Conservation (phyloP, 2,113 vertebrate genomes). For the Setophaga kirtlandii region DNA sequence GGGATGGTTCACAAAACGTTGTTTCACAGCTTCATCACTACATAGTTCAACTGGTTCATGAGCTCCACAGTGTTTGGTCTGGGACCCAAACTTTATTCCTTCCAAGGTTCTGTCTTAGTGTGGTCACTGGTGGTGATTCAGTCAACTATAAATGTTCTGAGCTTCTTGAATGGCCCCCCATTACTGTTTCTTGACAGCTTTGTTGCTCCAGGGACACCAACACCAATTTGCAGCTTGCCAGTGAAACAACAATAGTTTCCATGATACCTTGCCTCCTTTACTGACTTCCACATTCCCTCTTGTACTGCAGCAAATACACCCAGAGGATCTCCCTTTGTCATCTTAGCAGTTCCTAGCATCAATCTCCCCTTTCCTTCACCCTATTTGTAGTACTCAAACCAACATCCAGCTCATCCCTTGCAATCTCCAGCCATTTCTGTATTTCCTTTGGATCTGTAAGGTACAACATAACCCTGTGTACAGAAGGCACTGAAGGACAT, state of each 20-base stretch:
- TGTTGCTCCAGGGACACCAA: background rate
- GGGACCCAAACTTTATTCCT: background rate
- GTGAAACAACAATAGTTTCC: background rate
- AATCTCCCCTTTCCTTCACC: background rate
- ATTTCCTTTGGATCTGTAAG: background rate
- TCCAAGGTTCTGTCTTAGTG: background rate
- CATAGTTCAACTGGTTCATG: background rate
- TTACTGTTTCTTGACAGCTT: background rate
- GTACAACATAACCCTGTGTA: background rate
- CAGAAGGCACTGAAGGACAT: constrained; percentile 27
- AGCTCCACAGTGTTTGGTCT: background rate
- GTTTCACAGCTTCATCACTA: background rate
- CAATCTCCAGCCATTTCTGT: background rate
- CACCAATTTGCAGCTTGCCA: background rate
- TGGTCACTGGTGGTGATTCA: background rate
- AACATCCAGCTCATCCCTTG: background rate
- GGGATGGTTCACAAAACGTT: background rate
- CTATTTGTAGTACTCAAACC: background rate
- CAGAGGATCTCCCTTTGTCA: background rate
- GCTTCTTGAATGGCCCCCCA: background rate
- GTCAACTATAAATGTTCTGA: background rate
- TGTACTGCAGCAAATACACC: background rate
- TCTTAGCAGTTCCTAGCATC: background rate
- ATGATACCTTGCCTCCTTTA: background rate
- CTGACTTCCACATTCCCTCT: background rate